Percentiles rank a stretch among this genome's conserved stretches.
Conservation (phyloP, 2,888 invertebrate species). For the Palloptera scutellata region DNA sequence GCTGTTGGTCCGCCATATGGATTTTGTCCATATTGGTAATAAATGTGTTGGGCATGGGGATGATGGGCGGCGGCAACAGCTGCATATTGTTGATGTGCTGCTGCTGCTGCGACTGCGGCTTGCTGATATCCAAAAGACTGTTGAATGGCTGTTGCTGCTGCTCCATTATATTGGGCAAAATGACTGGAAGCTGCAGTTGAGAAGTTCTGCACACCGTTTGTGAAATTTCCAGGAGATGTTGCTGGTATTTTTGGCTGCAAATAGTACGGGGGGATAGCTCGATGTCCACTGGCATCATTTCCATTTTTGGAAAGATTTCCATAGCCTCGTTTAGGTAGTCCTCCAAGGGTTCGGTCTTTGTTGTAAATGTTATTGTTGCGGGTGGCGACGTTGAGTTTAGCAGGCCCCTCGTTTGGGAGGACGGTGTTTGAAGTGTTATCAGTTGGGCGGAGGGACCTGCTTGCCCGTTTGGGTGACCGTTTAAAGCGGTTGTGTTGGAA, state of each 20-base stretch:
- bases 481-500: conserved; percentile 45
- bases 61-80: conserved; percentile 51
- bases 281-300: conserved; percentile 41
- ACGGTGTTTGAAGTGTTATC: conserved; percentile 68
- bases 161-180: conserved; percentile 55
- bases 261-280: conserved; percentile 56
- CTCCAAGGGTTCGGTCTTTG: neutral
- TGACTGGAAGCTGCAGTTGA: conserved; percentile 52
- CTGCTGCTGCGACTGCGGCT: conserved; percentile 42
- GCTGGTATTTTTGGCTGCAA: conserved; percentile 53
- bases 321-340: conserved; percentile 22
- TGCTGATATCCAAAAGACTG: conserved; percentile 64
- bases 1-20: conserved; percentile 51
- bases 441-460: conserved; percentile 91
- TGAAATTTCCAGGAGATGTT: conserved; percentile 47
- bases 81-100: conserved; percentile 44
- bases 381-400: conserved; percentile 60
- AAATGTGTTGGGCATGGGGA: conserved; percentile 65
- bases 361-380: neutral
- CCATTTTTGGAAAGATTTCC: conserved; percentile 22
- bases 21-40: conserved; percentile 64
- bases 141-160: conserved; percentile 61
- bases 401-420: conserved; percentile 90
- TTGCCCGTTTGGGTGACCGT: conserved; percentile 94
- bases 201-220: conserved; percentile 53